Base-by-base conservation (phyloP, 2,888 invertebrate species). In the Dermolepida albohirtum region DNA sequence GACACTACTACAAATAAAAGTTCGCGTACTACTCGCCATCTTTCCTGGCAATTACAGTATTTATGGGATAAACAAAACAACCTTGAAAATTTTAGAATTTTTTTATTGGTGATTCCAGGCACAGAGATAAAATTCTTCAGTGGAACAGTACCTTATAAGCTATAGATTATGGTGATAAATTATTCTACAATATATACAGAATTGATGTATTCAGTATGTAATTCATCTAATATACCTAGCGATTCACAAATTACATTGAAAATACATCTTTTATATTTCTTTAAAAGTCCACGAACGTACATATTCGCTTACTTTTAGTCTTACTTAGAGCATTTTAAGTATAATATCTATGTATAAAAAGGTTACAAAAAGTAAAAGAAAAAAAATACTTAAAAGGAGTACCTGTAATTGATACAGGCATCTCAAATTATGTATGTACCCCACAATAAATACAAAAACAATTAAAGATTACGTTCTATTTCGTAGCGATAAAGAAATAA, bases 41-140 rank as follows among this genome's bases (percentile, higher is more conserved):
- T n/a, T n/a, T n/a, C n/a, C n/a, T n/a, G n/a, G n/a, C n/a, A n/a
- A n/a, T n/a, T n/a, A n/a, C n/a, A n/a, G n/a, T n/a, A n/a, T 22
- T 22, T 22, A 22, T n/a, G 22, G 22, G 4, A 22, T 22, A 22
- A 57, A 43, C 22, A 57, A 57, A 49, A 50, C 11, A 34, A 43
- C n/a, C 64, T 50, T 44, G 40, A 40, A 59, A 54, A 66, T 65
- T 68, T 68, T 68, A 62, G 44, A 62, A 52, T 76, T 78, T 62
- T 54, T 80, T 80, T 80, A 80, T 80, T 80, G 80, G 81, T 82
- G 81, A 80, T 80, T 79, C 80, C 82, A 82, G 82, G 82, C 82
- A 82, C 82, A 81, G 80, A 81, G 80, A 81, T 80, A 82, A 81
- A 82, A 81, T 81, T 81, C 78, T 76, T 78, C 76, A 76, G 79